phyloP scores from a whole-genome alignment of 64 coral and sea anemone genomes.

The Trachythela sp. region DNA sequence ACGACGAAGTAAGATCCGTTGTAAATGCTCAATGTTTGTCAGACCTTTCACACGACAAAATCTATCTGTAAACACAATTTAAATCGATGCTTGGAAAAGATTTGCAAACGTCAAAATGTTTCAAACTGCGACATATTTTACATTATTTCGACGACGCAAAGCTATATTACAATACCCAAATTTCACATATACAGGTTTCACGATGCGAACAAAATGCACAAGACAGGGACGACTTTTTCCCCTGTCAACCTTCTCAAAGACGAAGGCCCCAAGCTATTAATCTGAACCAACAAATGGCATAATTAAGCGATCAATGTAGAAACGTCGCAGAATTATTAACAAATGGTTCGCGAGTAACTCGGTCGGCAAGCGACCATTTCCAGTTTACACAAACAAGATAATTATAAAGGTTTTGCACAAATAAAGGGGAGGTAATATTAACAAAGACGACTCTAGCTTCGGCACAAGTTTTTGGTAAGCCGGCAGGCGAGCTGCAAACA shows the following conservation, averaged over 20 bases:
- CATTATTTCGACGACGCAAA: background rate
- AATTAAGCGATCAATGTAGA: background rate
- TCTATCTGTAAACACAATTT: slow-evolving; percentile 42
- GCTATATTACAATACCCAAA: background rate
- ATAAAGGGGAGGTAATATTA: background rate
- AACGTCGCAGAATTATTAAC: background rate
- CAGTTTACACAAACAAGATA: background rate
- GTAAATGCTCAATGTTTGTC: background rate
- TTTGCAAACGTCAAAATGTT: background rate
- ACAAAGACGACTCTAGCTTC: background rate
- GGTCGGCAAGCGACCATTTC: background rate
- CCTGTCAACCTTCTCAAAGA: background rate
- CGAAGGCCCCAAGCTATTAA: background rate
- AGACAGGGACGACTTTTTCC: background rate
- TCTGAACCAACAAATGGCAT: background rate
- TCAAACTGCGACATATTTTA: background rate
- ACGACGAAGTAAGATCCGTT: no score
- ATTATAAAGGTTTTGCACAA: background rate
- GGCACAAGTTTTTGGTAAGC: background rate
- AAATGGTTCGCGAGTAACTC: background rate
- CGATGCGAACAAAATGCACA: background rate
- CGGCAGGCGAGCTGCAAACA: background rate
- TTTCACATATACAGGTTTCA: background rate
- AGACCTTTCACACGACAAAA: slow-evolving; percentile 57
- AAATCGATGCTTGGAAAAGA: background rate